Conservation (phyloP, 2,797 vertebrate genomes). For the Mionectes olivaceus region DNA sequence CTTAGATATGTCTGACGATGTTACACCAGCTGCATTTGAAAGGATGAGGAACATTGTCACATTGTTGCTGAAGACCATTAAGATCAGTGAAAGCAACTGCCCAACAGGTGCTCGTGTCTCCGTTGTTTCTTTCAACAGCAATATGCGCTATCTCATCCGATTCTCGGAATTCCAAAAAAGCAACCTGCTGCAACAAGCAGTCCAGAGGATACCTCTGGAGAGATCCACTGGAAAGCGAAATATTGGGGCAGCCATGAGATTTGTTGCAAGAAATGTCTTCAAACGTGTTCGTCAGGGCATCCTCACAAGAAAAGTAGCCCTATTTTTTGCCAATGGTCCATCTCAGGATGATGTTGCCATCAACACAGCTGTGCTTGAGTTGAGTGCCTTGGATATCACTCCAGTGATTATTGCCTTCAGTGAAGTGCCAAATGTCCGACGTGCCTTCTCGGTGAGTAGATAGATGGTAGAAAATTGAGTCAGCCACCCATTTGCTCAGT, state of each 20-base stretch:
- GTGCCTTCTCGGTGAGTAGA: slow-evolving; percentile 80
- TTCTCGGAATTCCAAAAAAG: slow-evolving; percentile 84
- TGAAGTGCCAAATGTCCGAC: slow-evolving; percentile 66
- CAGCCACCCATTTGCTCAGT: not conserved
- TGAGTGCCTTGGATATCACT: slow-evolving; percentile 79
- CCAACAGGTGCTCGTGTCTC: slow-evolving; percentile 85
- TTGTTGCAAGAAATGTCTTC: slow-evolving; percentile 86
- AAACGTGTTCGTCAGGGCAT: slow-evolving; percentile 83
- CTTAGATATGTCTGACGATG: slow-evolving; percentile 86
- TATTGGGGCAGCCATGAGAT: slow-evolving; percentile 85
- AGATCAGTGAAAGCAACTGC: slow-evolving; percentile 86
- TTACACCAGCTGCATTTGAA: slow-evolving; percentile 78
- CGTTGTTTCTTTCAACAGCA: slow-evolving; percentile 80
- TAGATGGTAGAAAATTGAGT: not conserved
- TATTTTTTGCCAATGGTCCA: slow-evolving; percentile 82
- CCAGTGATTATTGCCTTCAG: slow-evolving; percentile 82
- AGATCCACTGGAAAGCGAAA: slow-evolving; percentile 74
- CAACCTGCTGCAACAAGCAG: slow-evolving; percentile 73
- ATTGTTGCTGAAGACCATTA: slow-evolving; percentile 80
- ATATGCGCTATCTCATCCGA: slow-evolving; percentile 82
- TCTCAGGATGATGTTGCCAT: slow-evolving; percentile 68
- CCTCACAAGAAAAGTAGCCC: slow-evolving; percentile 84
- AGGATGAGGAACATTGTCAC: slow-evolving; percentile 81
- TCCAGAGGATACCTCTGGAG: slow-evolving; percentile 79
- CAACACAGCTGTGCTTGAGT: slow-evolving; percentile 83